A percentile compares a stretch with the other conserved stretches of the same genome.
Evolutionary conservation across 2,888 invertebrate species (phyloP).

Genomic region (Urechis unicinctus): DNA sequence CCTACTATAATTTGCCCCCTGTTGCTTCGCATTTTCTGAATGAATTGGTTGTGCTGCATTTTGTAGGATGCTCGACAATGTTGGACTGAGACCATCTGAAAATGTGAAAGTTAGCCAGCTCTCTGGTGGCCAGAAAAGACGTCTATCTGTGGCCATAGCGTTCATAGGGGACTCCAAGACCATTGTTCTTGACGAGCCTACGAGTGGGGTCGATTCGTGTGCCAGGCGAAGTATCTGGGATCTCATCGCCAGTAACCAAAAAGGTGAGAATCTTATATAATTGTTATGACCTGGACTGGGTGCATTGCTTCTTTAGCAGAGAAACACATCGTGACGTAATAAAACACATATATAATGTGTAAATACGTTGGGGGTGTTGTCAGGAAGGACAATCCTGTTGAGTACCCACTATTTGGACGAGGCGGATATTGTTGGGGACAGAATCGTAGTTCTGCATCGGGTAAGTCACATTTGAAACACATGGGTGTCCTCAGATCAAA

Average conservation of each 20-base stretch:
- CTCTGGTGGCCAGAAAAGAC: conserved; percentile 51
- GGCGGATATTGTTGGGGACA: conserved; percentile 51
- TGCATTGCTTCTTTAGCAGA: too few species aligned
- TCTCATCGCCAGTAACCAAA: conserved; percentile 42
- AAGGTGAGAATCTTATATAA: too few species aligned
- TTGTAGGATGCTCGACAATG: conserved; percentile 37
- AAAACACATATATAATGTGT: too few species aligned
- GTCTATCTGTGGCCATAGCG: conserved; percentile 51
- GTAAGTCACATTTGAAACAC: conserved; percentile 16
- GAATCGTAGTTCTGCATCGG: conserved; percentile 44
- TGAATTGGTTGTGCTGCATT: too few species aligned
- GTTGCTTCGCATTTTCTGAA: too few species aligned
- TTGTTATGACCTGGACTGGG: too few species aligned
- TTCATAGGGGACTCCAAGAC: conserved; percentile 50
- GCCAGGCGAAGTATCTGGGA: conserved; percentile 52
- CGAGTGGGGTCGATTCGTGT: conserved; percentile 50
- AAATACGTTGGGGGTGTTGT: too few species aligned
- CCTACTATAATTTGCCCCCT: too few species aligned
- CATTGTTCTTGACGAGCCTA: conserved; percentile 51
- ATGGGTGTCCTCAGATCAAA: too few species aligned
- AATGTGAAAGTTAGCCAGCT: conserved; percentile 31
- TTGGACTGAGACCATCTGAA: conserved; percentile 35
- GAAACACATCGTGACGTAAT: too few species aligned
- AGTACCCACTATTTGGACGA: conserved; percentile 53
- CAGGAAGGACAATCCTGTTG: conserved; percentile 46